Evolutionary conservation across 2,113 vertebrate species (phyloP).

Genomic region (Aegypius monachus): DNA sequence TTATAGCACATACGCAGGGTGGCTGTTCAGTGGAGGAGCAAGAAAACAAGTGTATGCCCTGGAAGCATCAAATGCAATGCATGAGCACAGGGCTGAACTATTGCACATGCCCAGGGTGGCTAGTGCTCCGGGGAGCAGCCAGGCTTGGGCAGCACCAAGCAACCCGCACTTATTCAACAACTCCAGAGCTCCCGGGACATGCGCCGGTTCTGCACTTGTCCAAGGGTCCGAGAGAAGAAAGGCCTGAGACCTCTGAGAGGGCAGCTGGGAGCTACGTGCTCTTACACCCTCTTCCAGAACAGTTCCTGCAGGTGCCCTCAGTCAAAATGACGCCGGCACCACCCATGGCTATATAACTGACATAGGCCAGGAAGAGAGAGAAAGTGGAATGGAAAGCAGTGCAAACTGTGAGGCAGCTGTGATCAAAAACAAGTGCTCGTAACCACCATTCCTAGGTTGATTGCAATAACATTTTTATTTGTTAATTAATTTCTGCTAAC

Average conservation of each 20-base stretch:
- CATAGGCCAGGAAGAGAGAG: neutral
- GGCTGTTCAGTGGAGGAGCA: neutral
- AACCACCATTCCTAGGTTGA: neutral
- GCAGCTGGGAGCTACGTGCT: neutral
- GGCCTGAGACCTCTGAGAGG: neutral
- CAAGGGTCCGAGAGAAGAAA: neutral
- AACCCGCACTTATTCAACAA: neutral
- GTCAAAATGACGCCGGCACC: neutral
- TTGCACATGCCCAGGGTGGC: rapidly evolving
- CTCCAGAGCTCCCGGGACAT: neutral
- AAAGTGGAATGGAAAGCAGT: neutral
- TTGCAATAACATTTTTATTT: neutral
- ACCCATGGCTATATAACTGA: neutral
- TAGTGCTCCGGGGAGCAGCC: neutral
- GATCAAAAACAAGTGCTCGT: neutral
- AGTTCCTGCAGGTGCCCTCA: neutral
- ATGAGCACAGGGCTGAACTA: neutral
- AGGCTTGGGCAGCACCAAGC: neutral
- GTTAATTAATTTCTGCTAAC: neutral
- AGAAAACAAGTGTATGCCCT: neutral
- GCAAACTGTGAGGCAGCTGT: neutral
- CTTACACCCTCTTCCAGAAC: neutral
- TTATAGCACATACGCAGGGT: neutral
- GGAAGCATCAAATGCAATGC: neutral
- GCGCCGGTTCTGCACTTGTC: neutral